A percentile compares a stretch with the other conserved stretches of the same genome.
Conservation (phyloP, 2,888 invertebrate genomes). For the Drosophila mulleri region DNA sequence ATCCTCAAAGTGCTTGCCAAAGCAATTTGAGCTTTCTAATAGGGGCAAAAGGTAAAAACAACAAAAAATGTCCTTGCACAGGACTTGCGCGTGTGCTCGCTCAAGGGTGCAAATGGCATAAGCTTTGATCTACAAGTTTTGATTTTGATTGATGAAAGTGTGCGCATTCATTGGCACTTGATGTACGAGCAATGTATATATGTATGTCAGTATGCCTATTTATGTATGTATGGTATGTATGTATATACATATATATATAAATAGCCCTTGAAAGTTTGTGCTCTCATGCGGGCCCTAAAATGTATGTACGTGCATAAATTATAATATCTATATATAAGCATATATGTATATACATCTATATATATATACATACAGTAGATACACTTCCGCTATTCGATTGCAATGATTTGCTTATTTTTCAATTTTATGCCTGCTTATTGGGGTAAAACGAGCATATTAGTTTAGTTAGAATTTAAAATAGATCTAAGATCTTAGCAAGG, state of each 20-base stretch:
- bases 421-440: not conserved
- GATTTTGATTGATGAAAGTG: slow-evolving; percentile 69
- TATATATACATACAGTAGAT: slow-evolving; percentile 1
- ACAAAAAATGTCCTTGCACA: not conserved
- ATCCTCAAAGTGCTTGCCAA: slow-evolving; percentile 36
- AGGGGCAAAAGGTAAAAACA: not conserved
- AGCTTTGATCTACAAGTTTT: slow-evolving; percentile 47
- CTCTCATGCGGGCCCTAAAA: not conserved
- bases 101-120: slow-evolving; percentile 32
- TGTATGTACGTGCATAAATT: slow-evolving; percentile 3
- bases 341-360: not conserved
- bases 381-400: slow-evolving; percentile 7
- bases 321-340: not conserved
- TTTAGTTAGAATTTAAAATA: too few species aligned
- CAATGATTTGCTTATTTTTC: slow-evolving; percentile 10
- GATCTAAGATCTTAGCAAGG: not conserved
- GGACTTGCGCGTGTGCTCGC: slow-evolving; percentile 16
- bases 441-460: not conserved
- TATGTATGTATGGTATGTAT: too few species aligned
- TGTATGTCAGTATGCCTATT: too few species aligned
- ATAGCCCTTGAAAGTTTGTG: slow-evolving; percentile 1
- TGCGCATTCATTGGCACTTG: slow-evolving; percentile 52
- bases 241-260: not conserved
- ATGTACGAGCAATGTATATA: slow-evolving; percentile 4
- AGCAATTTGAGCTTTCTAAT: slow-evolving; percentile 42